Evolutionary conservation across 2,113 vertebrate species (phyloP).

Genomic region (Pygoscelis antarcticus): DNA sequence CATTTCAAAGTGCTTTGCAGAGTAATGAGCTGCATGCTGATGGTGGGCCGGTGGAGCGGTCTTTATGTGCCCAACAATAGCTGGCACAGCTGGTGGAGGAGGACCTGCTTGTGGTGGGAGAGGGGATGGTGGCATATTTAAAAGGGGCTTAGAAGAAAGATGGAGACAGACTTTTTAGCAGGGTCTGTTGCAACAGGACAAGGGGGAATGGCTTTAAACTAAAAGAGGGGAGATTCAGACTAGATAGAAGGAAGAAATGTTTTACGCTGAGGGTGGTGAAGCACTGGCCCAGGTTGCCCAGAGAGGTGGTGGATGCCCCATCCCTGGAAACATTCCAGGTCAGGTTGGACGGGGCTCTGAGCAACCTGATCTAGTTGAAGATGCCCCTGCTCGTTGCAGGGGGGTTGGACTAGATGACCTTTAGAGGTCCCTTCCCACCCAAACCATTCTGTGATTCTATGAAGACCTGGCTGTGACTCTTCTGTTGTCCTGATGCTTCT

Average conservation of each 20-base stretch:
- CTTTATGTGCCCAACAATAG: constrained; percentile 53
- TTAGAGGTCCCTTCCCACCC: neutral
- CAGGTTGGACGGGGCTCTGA: accelerated
- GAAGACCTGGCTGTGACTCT: neutral
- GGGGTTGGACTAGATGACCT: neutral
- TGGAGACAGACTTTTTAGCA: neutral
- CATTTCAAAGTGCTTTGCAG: constrained; percentile 48
- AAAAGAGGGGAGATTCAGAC: neutral
- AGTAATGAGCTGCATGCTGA: constrained; percentile 55
- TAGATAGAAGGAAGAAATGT: neutral
- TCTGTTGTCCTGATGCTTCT: neutral
- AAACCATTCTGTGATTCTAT: neutral
- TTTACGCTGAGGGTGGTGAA: accelerated
- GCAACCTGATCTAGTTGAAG: accelerated
- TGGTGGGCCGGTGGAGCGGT: neutral
- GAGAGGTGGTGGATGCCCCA: neutral
- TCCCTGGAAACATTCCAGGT: accelerated
- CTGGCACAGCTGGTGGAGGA: neutral
- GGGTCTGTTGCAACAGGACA: accelerated
- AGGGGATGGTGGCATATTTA: neutral
- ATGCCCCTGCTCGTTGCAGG: neutral
- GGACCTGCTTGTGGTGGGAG: neutral
- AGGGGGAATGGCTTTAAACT: neutral
- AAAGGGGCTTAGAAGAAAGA: neutral
- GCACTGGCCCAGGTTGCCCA: accelerated